phyloP scores from a whole-genome alignment of 2,888 invertebrate species.

The Cerceris ruficornis region DNA sequence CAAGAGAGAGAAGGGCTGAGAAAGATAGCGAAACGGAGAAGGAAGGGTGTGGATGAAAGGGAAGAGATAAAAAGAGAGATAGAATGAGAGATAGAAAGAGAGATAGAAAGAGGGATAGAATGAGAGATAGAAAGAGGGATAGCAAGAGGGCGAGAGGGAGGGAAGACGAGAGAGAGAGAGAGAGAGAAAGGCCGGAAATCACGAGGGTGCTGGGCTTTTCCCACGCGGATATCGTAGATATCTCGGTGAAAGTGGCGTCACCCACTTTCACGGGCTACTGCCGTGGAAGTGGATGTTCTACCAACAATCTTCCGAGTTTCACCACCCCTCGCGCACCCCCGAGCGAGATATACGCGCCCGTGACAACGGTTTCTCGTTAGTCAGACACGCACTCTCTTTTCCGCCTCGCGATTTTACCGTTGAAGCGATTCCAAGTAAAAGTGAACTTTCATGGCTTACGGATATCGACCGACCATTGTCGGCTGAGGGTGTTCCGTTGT shows the following conservation, averaged over 20 bases:
- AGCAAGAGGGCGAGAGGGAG: background rate
- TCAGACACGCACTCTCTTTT: constrained; percentile 67
- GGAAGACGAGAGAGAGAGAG: constrained; percentile 1
- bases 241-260: constrained; percentile 63
- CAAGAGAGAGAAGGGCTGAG: background rate
- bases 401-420: constrained; percentile 23
- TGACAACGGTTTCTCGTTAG: constrained; percentile 78
- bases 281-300: constrained; percentile 55
- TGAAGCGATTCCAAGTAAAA: background rate
- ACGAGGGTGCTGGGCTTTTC: constrained; percentile 63
- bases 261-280: constrained; percentile 59
- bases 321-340: constrained; percentile 9
- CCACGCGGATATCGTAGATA: constrained; percentile 68
- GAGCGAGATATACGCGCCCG: constrained; percentile 46
- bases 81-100: background rate
- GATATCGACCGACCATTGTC: too few species aligned
- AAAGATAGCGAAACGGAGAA: background rate
- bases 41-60: background rate
- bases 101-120: background rate
- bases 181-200: constrained; percentile 55
- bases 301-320: constrained; percentile 44
- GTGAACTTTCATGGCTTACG: too few species aligned
- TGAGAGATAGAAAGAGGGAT: too few species aligned
- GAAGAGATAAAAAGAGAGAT: background rate
- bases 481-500: too few species aligned